phyloP scores from a whole-genome alignment of 2,888 invertebrate genomes.

The Chymomyza amoena region DNA sequence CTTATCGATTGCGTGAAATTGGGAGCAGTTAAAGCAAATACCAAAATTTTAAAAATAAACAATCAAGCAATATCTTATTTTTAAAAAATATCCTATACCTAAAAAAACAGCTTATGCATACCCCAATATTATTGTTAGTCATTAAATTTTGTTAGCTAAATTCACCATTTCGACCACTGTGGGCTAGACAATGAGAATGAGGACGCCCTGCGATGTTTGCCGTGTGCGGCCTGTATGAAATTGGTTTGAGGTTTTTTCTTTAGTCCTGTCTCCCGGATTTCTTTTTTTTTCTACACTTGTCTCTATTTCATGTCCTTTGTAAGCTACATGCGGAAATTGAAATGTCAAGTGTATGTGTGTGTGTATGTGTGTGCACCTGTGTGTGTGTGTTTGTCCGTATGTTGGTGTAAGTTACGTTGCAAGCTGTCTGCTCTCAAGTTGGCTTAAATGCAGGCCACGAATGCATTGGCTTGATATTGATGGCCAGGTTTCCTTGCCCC shows the following conservation, averaged over 20 bases:
- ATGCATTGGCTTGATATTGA: slow-evolving; percentile 25
- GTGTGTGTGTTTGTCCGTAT: slow-evolving; percentile 2
- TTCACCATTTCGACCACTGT: too few relatives aligned
- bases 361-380: slow-evolving; percentile 39
- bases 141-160: too few relatives aligned
- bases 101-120: too few relatives aligned
- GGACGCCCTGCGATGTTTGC: slow-evolving; percentile 20
- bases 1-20: too few relatives aligned
- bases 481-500: slow-evolving; percentile 30
- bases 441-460: slow-evolving; percentile 37
- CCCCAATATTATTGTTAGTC: too few relatives aligned
- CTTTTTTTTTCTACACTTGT: slow-evolving; percentile 24
- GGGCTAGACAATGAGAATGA: neutral
- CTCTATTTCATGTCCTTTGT: slow-evolving; percentile 33
- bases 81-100: too few relatives aligned
- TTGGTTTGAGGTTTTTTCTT: slow-evolving; percentile 46
- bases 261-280: neutral
- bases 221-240: slow-evolving; percentile 49
- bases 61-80: too few relatives aligned
- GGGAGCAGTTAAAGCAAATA: too few relatives aligned
- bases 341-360: slow-evolving; percentile 56
- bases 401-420: neutral
- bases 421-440: slow-evolving; percentile 5
- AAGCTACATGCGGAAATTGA: slow-evolving; percentile 58
- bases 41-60: too few relatives aligned